Evolutionary conservation across 2,888 invertebrate genomes (phyloP).

Genomic region (Drosophila buzzatii): DNA sequence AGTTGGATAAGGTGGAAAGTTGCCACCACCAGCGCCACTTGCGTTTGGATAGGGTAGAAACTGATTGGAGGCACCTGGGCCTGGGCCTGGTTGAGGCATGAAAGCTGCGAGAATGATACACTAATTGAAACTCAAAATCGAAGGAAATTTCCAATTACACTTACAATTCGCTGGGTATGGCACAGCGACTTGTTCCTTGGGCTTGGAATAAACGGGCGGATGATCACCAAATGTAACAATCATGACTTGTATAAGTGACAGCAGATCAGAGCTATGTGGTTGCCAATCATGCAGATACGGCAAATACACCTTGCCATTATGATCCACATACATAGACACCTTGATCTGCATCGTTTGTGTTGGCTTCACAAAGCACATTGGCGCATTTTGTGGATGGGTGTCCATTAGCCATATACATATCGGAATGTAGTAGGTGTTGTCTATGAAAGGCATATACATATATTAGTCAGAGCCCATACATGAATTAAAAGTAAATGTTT

Average conservation of each 20-base stretch:
- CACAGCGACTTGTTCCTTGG: constrained; percentile 86
- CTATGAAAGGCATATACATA: constrained; percentile 83
- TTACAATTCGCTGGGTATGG: constrained; percentile 86
- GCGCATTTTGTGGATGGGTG: constrained; percentile 98
- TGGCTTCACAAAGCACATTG: constrained; percentile 97
- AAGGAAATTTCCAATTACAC: background rate
- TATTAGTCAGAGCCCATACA: background rate
- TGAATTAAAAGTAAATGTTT: constrained; percentile 84
- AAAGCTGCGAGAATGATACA: constrained; percentile 76
- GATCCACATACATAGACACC: constrained; percentile 96
- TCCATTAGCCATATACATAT: constrained; percentile 98
- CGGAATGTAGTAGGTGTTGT: constrained; percentile 96
- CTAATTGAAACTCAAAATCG: background rate
- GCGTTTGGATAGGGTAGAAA: constrained; percentile 87
- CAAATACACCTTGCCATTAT: constrained; percentile 97
- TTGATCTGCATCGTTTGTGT: constrained; percentile 98
- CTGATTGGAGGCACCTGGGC: constrained; percentile 63
- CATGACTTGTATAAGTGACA: constrained; percentile 96
- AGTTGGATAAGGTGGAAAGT: constrained; percentile 85
- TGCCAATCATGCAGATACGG: constrained; percentile 99
- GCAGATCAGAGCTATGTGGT: constrained; percentile 91
- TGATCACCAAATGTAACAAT: constrained; percentile 96
- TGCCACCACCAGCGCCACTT: constrained; percentile 73
- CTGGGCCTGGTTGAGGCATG: constrained; percentile 85
- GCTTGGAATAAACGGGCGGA: constrained; percentile 96